phyloP scores from a whole-genome alignment of 2,797 vertebrate species.

The Onychomys leucogaster region DNA sequence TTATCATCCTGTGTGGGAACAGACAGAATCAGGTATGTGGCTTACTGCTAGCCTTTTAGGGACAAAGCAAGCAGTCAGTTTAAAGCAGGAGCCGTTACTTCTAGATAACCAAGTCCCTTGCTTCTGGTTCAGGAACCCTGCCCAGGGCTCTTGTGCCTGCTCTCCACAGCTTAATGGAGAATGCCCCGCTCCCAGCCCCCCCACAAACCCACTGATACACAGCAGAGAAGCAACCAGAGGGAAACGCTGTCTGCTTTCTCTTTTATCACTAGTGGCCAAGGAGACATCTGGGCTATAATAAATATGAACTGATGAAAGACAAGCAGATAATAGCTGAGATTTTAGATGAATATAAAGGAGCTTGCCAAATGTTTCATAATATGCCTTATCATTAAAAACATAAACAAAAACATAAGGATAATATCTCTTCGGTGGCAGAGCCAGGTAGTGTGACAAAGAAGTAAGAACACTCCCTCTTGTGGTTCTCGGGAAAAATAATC shows the following conservation, averaged over 20 bases:
- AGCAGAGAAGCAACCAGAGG: neutral
- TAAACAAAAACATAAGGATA: neutral
- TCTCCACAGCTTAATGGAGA: conserved; percentile 29
- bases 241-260: conserved; percentile 51
- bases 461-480: conserved; percentile 83
- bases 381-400: conserved; percentile 12
- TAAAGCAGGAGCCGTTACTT: neutral
- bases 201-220: neutral
- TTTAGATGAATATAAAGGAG: conserved; percentile 50
- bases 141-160: neutral
- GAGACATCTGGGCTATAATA: conserved; percentile 53
- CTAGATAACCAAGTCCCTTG: neutral
- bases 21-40: neutral
- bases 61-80: conserved; percentile 11
- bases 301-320: conserved; percentile 45
- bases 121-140: neutral
- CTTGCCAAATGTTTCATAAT: conserved; percentile 46
- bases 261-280: neutral
- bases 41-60: conserved; percentile 4
- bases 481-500: conserved; percentile 72
- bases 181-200: neutral
- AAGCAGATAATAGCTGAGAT: conserved; percentile 54
- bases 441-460: conserved; percentile 63
- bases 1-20: neutral
- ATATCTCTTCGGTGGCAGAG: neutral